Evolutionary conservation across 2,113 vertebrate genomes (phyloP).

Genomic region (Chitala chitala): DNA sequence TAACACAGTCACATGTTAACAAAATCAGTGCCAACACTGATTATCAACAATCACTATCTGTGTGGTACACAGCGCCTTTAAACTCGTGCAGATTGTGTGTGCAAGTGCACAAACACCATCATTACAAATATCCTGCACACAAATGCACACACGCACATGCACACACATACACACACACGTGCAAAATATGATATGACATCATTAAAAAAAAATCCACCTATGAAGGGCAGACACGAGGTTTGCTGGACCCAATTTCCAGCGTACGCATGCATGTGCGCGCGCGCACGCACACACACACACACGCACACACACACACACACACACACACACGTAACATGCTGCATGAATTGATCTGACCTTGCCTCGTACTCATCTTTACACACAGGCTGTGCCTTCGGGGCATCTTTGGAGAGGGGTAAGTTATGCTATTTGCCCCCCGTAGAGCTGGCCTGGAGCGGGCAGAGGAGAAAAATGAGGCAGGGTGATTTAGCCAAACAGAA

Average conservation of each 20-base stretch:
- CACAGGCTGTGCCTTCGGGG: slow-evolving; percentile 63
- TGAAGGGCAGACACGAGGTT: too few relatives aligned
- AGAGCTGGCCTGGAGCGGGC: slow-evolving; percentile 72
- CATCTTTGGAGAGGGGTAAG: slow-evolving; percentile 76
- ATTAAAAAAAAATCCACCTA: too few relatives aligned
- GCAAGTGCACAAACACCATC: too few relatives aligned
- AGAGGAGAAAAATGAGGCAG: slow-evolving; percentile 74
- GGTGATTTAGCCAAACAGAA: slow-evolving; percentile 76
- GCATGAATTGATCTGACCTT: slow-evolving; percentile 50
- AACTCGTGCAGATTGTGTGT: too few relatives aligned
- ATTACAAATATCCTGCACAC: too few relatives aligned
- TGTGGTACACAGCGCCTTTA: too few relatives aligned
- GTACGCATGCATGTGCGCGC: neutral
- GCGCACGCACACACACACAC: slow-evolving; percentile 18
- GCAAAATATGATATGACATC: too few relatives aligned
- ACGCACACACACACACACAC: slow-evolving; percentile 10
- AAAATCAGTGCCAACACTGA: too few relatives aligned
- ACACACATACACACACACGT: slow-evolving; percentile 15
- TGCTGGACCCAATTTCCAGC: too few relatives aligned
- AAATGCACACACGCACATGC: slow-evolving; percentile 23
- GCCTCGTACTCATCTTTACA: slow-evolving; percentile 30
- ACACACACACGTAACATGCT: slow-evolving; percentile 6
- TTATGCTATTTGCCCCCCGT: slow-evolving; percentile 75
- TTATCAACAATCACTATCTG: too few relatives aligned
- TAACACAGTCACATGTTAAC: too few relatives aligned